Base-by-base conservation (phyloP, 2,113 vertebrate species). In the Megaptera novaeangliae region DNA sequence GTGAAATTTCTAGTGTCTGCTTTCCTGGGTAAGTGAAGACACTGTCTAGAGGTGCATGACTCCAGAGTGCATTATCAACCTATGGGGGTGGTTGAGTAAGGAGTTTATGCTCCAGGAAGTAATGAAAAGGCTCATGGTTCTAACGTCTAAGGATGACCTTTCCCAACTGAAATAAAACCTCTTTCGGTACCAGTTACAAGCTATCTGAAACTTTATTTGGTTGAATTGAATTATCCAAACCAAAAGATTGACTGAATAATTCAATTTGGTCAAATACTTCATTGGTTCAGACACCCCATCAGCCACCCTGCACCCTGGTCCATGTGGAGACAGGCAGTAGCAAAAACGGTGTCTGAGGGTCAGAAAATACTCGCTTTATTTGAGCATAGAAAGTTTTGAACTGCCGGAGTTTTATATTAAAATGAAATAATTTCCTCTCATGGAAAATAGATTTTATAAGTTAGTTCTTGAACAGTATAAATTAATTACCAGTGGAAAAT, bases 291-390 rank as follows among this genome's bases (percentile, higher is more conserved):
- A 75, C 9, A 13, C 8, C 29, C 1, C 63, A 49, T n/a, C 29
- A 39, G 8, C 0, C 23, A 82, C 3, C 7, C 29, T 41, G 13
- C 0, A 2, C 11, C 27, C 8, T 52, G 23, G 9, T 20, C 3
- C 63, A 27, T 57, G 4, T 41, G 41, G 34, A 77, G 44, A 18
- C 17, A 34, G 6, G 2, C 3, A 52, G 23, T 44, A 25, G 17
- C 52, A 46, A 41, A 44, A 46, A 41, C 7, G 14, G 13, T 87
- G 8, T 46, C 31, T 66, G 21, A 63, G 21, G 23, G n/a, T 52
- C 17, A 25, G 14, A 81, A 72, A 14, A 46, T 5, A 61, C 0
- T 17, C 34, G 7, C 39, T 36, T 57, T 72, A 57, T 8, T 15
- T 69, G 31, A 55, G 74, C 23, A 88, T 15, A 80, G 69, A 80